phyloP scores from a whole-genome alignment of 2,797 vertebrate species.

The Notamacropus eugenii region DNA sequence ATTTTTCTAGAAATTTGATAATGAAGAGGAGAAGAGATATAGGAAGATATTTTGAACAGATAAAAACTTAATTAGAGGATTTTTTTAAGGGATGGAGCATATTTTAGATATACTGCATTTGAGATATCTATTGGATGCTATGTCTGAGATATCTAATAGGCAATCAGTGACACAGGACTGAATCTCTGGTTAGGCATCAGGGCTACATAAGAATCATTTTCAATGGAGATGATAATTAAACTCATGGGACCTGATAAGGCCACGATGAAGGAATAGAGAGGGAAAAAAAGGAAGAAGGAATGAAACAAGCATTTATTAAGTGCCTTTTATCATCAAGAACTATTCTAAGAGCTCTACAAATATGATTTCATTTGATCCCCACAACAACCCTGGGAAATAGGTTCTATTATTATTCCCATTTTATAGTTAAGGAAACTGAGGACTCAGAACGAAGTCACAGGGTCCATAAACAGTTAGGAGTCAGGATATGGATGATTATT shows the following conservation, averaged over 20 bases:
- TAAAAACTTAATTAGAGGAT: background rate
- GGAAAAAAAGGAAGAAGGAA: background rate
- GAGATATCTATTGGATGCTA: background rate
- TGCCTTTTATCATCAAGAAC: background rate
- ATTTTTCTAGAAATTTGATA: background rate
- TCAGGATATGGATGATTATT: background rate
- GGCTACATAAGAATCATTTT: background rate
- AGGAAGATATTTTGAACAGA: background rate
- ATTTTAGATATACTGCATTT: background rate
- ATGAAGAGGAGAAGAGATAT: background rate
- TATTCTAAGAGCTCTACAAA: background rate
- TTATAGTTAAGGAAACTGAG: background rate
- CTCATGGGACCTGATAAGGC: background rate
- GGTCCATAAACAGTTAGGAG: background rate
- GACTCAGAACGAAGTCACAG: background rate
- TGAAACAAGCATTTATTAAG: background rate
- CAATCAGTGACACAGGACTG: background rate
- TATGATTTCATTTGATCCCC: background rate
- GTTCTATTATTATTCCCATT: background rate
- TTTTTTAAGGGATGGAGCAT: background rate
- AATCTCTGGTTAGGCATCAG: background rate
- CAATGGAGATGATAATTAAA: background rate
- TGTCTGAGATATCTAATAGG: background rate
- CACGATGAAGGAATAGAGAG: background rate
- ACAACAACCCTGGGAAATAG: background rate